These are phyloP conservation scores for Scaptomyza caliginosa DNA, from an alignment of 2,888 invertebrate species.

Conservation along the genomic window DNA sequence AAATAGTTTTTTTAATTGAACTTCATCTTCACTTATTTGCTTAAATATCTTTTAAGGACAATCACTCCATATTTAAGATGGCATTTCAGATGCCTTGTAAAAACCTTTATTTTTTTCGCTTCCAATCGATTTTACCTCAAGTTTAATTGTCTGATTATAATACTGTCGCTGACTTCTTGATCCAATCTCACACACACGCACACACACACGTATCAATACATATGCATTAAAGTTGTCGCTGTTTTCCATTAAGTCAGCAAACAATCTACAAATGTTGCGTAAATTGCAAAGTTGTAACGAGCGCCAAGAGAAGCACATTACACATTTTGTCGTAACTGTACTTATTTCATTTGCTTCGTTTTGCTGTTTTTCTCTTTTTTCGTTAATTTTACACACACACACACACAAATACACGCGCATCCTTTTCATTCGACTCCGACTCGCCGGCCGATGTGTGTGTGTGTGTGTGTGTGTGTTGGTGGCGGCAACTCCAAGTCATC, in stretches of 20 bases:
- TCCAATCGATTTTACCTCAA: constrained; percentile 4
- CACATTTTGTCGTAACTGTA: constrained; percentile 70
- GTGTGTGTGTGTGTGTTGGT: no score
- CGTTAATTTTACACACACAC: constrained; percentile 65
- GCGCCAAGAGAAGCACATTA: constrained; percentile 44
- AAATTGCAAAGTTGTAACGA: constrained; percentile 46
- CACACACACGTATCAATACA: neutral
- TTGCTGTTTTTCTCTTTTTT: constrained; percentile 57
- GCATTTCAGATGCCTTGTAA: neutral
- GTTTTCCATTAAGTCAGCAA: constrained; percentile 38
- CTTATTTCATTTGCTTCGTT: constrained; percentile 43
- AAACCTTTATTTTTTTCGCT: neutral
- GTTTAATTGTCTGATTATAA: neutral
- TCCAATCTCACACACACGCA: neutral
- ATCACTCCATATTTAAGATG: no score
- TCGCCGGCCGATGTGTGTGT: constrained; percentile 22
- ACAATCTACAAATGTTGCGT: constrained; percentile 70
- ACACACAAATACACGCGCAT: constrained; percentile 20
- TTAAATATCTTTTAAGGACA: no score
- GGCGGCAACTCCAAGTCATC: constrained; percentile 75
- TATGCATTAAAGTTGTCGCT: constrained; percentile 1
- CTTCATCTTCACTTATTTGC: no score
- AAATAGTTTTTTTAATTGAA: no score
- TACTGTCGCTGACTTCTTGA: neutral
- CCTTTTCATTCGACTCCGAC: constrained; percentile 51